A percentile compares a stretch with the other conserved stretches of the same genome.
These are phyloP conservation scores for Pimephales promelas DNA, from an alignment of 2,113 vertebrate species.

Conservation along the genomic window DNA sequence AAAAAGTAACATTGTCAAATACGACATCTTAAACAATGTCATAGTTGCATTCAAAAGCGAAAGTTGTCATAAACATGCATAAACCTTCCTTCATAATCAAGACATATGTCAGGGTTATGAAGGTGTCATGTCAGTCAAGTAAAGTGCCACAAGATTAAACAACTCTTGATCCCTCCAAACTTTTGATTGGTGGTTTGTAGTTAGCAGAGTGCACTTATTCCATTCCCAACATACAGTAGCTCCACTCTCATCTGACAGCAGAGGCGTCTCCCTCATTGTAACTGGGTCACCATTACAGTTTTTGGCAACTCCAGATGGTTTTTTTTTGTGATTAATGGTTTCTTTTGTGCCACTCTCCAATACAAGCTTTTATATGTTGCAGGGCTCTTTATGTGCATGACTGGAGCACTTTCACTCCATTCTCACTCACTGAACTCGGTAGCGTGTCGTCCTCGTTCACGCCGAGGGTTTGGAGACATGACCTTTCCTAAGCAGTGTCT, in stretches of 20 bases:
- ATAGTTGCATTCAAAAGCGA: too few species aligned
- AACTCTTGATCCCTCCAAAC: too few species aligned
- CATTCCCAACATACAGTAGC: not conserved
- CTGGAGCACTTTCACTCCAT: constrained; percentile 10
- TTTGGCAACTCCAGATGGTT: constrained; percentile 21
- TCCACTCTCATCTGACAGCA: not conserved
- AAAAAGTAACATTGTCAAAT: too few species aligned
- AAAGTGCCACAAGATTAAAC: too few species aligned
- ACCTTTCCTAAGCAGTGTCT: constrained; percentile 23
- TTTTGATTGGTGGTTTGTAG: too few species aligned
- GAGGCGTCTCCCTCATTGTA: not conserved
- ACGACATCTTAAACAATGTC: too few species aligned
- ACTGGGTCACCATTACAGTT: constrained; percentile 21
- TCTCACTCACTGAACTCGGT: constrained; percentile 13
- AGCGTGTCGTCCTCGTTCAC: not conserved
- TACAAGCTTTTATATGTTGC: not conserved
- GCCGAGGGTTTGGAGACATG: not conserved
- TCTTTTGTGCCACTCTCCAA: constrained; percentile 26
- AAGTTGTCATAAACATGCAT: too few species aligned
- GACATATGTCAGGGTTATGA: too few species aligned
- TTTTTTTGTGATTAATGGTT: constrained; percentile 22
- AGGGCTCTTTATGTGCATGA: constrained; percentile 8
- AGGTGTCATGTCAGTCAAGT: too few species aligned
- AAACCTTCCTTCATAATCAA: too few species aligned
- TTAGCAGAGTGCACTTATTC: not conserved